Conservation (phyloP, 1,140 invertebrate genomes). For the Lepidurus apus region DNA sequence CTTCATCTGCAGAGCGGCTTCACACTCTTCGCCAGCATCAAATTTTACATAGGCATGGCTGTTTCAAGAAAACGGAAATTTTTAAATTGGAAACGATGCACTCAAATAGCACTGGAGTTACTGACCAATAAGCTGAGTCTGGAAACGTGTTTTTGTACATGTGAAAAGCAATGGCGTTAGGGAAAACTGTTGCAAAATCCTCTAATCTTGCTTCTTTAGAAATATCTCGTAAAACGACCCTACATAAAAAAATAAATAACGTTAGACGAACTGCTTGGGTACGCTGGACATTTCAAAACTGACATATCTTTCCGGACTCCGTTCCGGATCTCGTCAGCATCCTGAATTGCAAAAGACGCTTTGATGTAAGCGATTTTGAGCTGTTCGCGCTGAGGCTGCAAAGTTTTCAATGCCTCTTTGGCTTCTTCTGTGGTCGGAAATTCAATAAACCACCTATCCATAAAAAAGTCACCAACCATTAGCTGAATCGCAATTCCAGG, state of each 20-base stretch:
- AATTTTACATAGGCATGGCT: constrained; percentile 23
- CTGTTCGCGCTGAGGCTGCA: background rate
- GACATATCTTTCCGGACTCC: constrained; percentile 4
- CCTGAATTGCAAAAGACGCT: constrained; percentile 7
- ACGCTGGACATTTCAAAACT: background rate
- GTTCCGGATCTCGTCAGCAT: background rate
- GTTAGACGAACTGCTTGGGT: background rate
- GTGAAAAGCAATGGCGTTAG: constrained; percentile 7
- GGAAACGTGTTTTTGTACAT: constrained; percentile 28
- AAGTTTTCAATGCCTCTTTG: background rate
- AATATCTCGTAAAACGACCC: constrained; percentile 11
- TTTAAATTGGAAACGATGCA: background rate
- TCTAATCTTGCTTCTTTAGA: background rate
- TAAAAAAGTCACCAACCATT: background rate
- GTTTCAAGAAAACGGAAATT: background rate
- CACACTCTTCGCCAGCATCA: background rate
- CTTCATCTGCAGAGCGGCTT: background rate
- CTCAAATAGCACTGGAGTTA: background rate
- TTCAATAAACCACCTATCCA: background rate
- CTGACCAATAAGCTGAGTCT: constrained; percentile 26
- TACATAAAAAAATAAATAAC: background rate
- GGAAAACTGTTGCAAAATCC: background rate
- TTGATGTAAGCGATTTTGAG: background rate
- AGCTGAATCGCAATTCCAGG: background rate
- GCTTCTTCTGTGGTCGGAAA: background rate